Conservation (phyloP, 35 echinoderm and acorn worm genomes). For the Apostichopus japonicus region DNA sequence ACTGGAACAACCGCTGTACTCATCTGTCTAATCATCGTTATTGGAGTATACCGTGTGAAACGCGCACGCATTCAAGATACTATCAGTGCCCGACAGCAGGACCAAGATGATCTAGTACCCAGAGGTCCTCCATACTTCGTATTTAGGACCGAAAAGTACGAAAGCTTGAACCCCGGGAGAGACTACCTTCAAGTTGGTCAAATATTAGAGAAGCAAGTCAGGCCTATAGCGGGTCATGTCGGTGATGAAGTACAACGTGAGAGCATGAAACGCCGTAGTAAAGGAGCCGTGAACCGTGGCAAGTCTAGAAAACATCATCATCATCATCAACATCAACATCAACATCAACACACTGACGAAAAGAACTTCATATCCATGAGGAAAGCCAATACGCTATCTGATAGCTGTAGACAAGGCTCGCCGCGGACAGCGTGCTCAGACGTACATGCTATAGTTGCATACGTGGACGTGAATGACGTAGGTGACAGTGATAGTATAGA, state of each 20-base stretch:
- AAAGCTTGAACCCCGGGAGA: neutral
- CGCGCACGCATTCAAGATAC: neutral
- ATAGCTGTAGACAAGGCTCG: neutral
- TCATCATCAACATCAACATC: neutral
- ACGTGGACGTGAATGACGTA: neutral
- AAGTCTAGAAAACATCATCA: constrained; percentile 10
- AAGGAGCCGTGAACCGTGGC: neutral
- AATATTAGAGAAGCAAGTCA: neutral
- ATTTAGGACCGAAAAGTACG: constrained; percentile 15
- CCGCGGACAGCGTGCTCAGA: neutral
- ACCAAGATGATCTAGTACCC: neutral
- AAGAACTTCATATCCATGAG: neutral
- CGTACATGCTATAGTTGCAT: neutral
- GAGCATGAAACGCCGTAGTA: constrained; percentile 7
- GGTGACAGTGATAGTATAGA: neutral
- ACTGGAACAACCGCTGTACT: constrained; percentile 21
- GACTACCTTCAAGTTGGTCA: constrained; percentile 3
- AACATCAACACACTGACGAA: neutral
- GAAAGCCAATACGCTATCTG: neutral
- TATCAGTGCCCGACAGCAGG: neutral
- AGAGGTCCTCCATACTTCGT: neutral
- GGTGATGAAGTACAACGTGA: neutral
- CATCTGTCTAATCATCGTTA: constrained; percentile 16
- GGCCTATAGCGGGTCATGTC: neutral
- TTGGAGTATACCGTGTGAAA: constrained; percentile 27